Conservation (phyloP, 2,113 vertebrate species). For the Corythornis madagascariensis region DNA sequence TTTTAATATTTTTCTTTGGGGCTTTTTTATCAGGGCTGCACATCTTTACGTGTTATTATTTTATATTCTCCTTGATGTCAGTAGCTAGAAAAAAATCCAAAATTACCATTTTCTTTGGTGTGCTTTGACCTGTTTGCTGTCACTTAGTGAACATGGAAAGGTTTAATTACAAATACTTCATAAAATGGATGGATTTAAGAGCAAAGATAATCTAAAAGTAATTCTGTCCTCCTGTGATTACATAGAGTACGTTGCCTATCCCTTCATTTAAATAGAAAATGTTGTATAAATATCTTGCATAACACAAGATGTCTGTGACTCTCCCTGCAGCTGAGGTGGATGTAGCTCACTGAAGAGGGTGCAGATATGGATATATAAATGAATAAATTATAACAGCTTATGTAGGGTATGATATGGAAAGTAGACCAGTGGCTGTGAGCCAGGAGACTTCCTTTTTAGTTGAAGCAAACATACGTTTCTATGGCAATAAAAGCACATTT, state of each 20-base stretch:
- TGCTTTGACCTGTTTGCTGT: neutral
- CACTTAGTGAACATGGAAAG: neutral
- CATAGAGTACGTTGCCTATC: neutral
- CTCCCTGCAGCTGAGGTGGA: neutral
- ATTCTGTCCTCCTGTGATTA: neutral
- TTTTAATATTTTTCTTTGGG: too few relatives aligned
- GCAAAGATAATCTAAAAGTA: neutral
- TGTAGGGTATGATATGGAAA: neutral
- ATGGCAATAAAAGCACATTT: constrained; percentile 57
- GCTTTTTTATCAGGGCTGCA: neutral
- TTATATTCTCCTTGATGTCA: neutral
- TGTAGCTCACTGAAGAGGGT: neutral
- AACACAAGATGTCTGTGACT: neutral
- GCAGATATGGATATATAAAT: neutral
- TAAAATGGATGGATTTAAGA: neutral
- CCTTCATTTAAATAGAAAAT: neutral
- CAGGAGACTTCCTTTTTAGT: constrained; percentile 31
- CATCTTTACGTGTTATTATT: neutral
- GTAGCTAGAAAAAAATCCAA: neutral
- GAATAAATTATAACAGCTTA: neutral
- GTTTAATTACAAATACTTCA: neutral
- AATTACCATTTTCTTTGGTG: neutral
- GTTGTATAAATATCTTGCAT: neutral
- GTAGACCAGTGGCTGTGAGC: neutral
- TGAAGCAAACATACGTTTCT: constrained; percentile 53